These are phyloP conservation scores for Corythoichthys intestinalis DNA, from an alignment of 2,113 vertebrate genomes.

Conservation along the genomic window DNA sequence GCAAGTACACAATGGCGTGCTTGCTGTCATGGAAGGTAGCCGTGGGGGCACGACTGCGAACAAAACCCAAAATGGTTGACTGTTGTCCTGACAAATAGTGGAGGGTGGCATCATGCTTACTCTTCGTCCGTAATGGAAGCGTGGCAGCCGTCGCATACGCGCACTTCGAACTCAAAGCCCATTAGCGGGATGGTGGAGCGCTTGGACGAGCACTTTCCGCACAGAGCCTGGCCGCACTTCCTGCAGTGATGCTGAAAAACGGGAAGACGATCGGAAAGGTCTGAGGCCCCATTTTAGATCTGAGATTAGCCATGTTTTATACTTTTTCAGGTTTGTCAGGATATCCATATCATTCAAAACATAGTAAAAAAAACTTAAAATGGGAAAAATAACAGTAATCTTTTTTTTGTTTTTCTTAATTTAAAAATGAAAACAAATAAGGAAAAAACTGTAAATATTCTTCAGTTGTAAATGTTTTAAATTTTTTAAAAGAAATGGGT, in stretches of 20 bases:
- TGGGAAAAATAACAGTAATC: too few species aligned
- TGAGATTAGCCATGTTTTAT: too few species aligned
- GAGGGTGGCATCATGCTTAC: slow-evolving; percentile 73
- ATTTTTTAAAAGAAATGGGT: too few species aligned
- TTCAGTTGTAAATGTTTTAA: too few species aligned
- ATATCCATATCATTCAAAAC: too few species aligned
- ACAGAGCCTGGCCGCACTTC: slow-evolving; percentile 93
- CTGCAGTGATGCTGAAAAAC: slow-evolving; percentile 89
- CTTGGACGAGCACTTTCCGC: slow-evolving; percentile 92
- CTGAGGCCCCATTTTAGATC: too few species aligned
- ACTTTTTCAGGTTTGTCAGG: too few species aligned
- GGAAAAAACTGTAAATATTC: too few species aligned
- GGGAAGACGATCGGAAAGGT: neutral
- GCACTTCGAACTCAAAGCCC: slow-evolving; percentile 96
- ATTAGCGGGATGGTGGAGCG: slow-evolving; percentile 94
- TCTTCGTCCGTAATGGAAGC: slow-evolving; percentile 95
- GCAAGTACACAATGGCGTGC: slow-evolving; percentile 87
- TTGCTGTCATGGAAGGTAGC: slow-evolving; percentile 97
- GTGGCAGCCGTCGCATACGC: slow-evolving; percentile 92
- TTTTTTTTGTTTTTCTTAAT: too few species aligned
- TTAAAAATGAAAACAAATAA: too few species aligned
- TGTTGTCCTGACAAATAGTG: neutral
- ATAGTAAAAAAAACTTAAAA: too few species aligned
- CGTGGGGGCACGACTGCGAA: slow-evolving; percentile 85
- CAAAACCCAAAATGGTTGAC: neutral